phyloP scores from a whole-genome alignment of 1,140 invertebrate genomes.

The Ceratina calcarata region DNA sequence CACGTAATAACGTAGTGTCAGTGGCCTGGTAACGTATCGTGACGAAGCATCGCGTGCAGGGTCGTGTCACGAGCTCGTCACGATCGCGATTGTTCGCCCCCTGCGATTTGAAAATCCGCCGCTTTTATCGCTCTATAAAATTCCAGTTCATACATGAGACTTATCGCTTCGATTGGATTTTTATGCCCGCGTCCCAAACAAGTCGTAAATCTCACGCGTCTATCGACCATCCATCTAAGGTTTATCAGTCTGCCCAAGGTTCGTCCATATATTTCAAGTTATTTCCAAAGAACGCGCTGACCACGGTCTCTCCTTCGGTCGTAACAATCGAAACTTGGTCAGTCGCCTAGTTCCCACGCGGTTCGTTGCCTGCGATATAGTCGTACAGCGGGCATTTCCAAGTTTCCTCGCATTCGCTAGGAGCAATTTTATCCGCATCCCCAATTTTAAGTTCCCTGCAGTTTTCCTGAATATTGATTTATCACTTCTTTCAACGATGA shows the following conservation, averaged over 20 bases:
- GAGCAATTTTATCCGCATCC: not conserved
- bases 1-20: slow-evolving; percentile 21
- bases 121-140: slow-evolving; percentile 5
- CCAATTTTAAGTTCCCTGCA: not conserved
- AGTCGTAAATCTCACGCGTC: not conserved
- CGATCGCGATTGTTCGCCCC: not conserved
- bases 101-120: not conserved
- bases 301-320: not conserved
- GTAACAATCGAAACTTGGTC: slow-evolving; percentile 16
- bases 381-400: not conserved
- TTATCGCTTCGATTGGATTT: not conserved
- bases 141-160: not conserved
- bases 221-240: no score
- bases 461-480: not conserved
- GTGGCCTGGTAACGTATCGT: slow-evolving; percentile 21
- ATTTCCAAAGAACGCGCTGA: not conserved
- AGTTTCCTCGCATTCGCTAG: not conserved
- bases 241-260: no score
- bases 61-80: not conserved
- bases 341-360: not conserved
- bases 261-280: not conserved
- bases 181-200: not conserved
- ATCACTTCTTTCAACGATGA: no score
- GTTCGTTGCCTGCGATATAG: not conserved
- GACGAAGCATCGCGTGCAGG: slow-evolving; percentile 24